phyloP scores from a whole-genome alignment of 2,888 invertebrate species.

The Tipula unca region DNA sequence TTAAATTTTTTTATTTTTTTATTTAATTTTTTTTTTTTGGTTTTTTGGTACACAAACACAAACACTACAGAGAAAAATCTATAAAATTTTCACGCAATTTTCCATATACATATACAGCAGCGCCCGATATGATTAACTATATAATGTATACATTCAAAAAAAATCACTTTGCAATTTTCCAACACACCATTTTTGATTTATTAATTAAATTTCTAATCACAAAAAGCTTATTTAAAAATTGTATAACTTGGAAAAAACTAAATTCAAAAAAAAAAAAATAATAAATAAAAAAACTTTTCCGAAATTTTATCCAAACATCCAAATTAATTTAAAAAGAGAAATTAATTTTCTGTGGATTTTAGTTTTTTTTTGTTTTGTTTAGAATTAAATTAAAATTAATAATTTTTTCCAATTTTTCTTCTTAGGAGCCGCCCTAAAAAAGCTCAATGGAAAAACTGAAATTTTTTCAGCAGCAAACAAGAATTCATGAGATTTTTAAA shows the following conservation, averaged over 20 bases:
- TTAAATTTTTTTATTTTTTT: neutral
- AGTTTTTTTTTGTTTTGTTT: neutral
- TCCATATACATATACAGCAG: neutral
- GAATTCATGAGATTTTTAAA: neutral
- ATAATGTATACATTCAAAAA: neutral
- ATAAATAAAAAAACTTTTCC: neutral
- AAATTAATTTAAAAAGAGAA: neutral
- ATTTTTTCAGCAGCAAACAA: neutral
- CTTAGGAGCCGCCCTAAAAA: constrained; percentile 28
- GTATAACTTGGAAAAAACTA: neutral
- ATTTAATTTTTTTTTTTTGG: neutral
- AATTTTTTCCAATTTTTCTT: constrained; percentile 10
- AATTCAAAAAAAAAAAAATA: neutral
- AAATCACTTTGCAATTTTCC: neutral
- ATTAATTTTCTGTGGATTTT: neutral
- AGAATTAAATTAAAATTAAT: neutral
- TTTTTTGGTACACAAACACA: neutral
- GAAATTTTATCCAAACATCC: neutral
- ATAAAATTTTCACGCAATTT: constrained; percentile 8
- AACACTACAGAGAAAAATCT: neutral
- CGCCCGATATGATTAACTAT: neutral
- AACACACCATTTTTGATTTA: neutral
- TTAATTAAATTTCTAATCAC: neutral
- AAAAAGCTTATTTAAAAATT: neutral
- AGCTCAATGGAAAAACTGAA: constrained; percentile 20